Evolutionary conservation across 2,888 invertebrate species (phyloP), one percentile per base, ranked within the genome.

Genomic region (Sesia apiformis): DNA sequence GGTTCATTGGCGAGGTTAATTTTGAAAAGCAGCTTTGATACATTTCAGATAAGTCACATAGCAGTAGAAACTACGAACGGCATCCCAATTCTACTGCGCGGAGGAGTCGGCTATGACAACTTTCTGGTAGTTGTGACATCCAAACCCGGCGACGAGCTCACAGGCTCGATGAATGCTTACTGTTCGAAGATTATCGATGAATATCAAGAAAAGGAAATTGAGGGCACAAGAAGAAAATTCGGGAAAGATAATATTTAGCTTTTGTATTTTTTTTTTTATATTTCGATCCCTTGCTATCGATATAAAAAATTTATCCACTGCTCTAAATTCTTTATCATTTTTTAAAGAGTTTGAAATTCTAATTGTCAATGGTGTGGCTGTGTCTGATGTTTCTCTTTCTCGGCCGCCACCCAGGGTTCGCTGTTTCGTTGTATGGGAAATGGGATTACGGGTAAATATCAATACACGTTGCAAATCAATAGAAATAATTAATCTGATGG

Each of bases 61-160:
- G 66, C 80, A 3, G 62, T 81, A 50, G 81, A 84, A 54, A 78
- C 84, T 0, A 61, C 64, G 3, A 70, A 66, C 7, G 78, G 72
- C 1, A 70, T 77, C 52, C 84, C 84, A 1, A 72, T 78, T 38
- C 64, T 85, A 55, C 63, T 84, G 7, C 76, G 82, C 23, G 84
- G 84, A 0, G 84, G 84, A 3, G 80, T 66, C 0, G 84, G 82
- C 0, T 76, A 84, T 67, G 64, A 60, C 2, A 65, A 74, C 61
- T 81, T 85, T 61, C 60, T 63, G 23, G 70, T 74, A 4, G 63
- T 79, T 39, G 68, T 76, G 23, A 72, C 69, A 5, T 72, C 82
- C 0, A 67, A 64, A 4, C 64, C 79, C 0, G 65, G 70, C 3
- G 58, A 59, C 3, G 62, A 64, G 0, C 62, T 84, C 3, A 60